Evolutionary conservation across 2,888 invertebrate species (phyloP), one percentile per base, ranked within the genome.

Genomic region (Sphaerophoria rueppellii): DNA sequence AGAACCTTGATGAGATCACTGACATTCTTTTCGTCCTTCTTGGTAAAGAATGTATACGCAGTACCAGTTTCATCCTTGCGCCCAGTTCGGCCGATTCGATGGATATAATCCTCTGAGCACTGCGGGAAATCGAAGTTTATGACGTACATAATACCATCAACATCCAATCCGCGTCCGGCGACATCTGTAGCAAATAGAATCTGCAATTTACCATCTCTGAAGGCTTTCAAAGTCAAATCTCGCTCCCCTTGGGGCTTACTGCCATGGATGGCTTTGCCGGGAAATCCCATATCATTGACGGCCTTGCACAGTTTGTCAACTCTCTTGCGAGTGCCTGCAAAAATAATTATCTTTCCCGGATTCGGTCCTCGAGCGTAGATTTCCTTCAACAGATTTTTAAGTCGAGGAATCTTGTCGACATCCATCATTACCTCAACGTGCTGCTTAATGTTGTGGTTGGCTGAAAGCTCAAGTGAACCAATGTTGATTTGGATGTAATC

Each of bases 101-200:
- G 98, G 89, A 98, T 96, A 91, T 98, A 98, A 92, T 98, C 98
- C 92, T 98, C 98, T 54, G 97, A 96, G 60, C 96, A 97, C 90
- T 96, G 96, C 43, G 98, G 98, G 92, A 97, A 98, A 93, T 98
- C 98, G 93, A 95, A 98, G 93, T 98, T 98, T 89, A 98, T 97
- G 86, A 98, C 98, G 93, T 95, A 97, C 92, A 97, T 97, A 89
- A 98, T 97, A 89, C 98, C 98, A 90, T 97, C 97, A 88, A 98
- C 98, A 94, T 98, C 98, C 90, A 98, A 93, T 89, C 98, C 98
- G 90, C 98, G 94, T 58, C 98, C 98, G 87, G 98, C 98, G 89
- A 98, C 98, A 93, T 99, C 98, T 0, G 99, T 99, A 88, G 98
- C 98, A 80, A 98, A 96, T 88, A 99, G 93, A 90, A 99, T 98